These are phyloP conservation scores for Papilio polytes DNA, from an alignment of 1,140 invertebrate species.

Conservation along the genomic window DNA sequence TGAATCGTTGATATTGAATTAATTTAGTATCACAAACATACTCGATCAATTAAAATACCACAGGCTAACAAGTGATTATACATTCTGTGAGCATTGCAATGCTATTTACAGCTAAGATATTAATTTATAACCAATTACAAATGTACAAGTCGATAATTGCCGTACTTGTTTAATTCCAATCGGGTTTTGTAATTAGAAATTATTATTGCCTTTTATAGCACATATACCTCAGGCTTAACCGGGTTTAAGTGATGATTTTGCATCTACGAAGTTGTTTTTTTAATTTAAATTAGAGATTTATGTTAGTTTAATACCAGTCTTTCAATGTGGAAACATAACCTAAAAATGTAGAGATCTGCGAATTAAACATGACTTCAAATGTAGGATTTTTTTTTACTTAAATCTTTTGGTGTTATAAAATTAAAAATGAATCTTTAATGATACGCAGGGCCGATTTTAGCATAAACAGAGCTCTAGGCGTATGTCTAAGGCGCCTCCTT, in stretches of 20 bases:
- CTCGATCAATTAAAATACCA: conserved; percentile 20
- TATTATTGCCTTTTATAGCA: conserved; percentile 25
- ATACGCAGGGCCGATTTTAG: too few relatives aligned
- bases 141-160: conserved; percentile 32
- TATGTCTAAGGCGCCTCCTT: too few relatives aligned
- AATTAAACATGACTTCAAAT: too few relatives aligned
- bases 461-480: too few relatives aligned
- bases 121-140: conserved; percentile 39
- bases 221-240: neutral
- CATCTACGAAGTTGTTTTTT: neutral
- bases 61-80: neutral
- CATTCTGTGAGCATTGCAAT: neutral
- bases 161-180: conserved; percentile 35
- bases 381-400: too few relatives aligned
- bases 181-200: conserved; percentile 24
- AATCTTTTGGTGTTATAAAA: too few relatives aligned
- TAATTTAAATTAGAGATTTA: neutral
- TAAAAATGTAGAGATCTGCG: too few relatives aligned
- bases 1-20: neutral
- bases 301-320: neutral
- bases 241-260: conserved; percentile 7
- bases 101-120: conserved; percentile 23
- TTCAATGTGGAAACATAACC: too few relatives aligned
- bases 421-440: too few relatives aligned
- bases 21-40: neutral